Evolutionary conservation across 1,140 invertebrate species (phyloP), one percentile per base, ranked within the genome.

Genomic region (Wasmannia auropunctata): DNA sequence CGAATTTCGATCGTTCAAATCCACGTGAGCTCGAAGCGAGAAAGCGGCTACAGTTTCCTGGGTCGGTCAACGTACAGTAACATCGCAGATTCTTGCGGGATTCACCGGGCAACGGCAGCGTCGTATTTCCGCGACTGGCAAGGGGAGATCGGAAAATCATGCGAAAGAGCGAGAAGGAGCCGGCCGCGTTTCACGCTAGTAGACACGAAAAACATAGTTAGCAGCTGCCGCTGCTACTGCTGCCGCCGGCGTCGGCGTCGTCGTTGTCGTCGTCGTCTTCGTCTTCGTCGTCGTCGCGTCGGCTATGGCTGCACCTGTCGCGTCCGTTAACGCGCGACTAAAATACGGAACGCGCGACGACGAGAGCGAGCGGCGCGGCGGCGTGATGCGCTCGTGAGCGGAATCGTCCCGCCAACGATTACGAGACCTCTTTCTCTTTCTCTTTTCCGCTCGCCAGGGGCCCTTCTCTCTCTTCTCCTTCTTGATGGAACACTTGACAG

Each of bases 141-240:
- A 43, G 54, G 37, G 10, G n/a, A 22, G 46, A 83, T 85, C 34
- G 31, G 31, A 62, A 65, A 74, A 81, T 84, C 76, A 79, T 31
- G 37, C 40, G 56, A 58, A 62, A 22, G 5, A 46, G 34, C 69
- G 54, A 80, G 51, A 83, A 70, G 75, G 75, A 69, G 60, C 54
- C 56, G 83, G 79, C 74, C 86, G 85, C 87, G 86, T 91, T 92
- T 87, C 88, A 91, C 87, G 86, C 90, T 91, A 89, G 90, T 89
- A 89, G 91, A 93, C 90, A 91, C 86, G 90, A 94, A 92, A 94
- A 92, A 91, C 92, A 89, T 92, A 90, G 91, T 92, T 83, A 91
- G 91, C 93, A 92, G 92, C 93, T 93, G 93, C 85, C 67, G 65
- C 34, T 40, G 10, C 37, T 8, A 43, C 40, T 58, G 22, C 34